Base-by-base conservation (phyloP, 2,113 vertebrate genomes). In the Mesembrinibis cayennensis region DNA sequence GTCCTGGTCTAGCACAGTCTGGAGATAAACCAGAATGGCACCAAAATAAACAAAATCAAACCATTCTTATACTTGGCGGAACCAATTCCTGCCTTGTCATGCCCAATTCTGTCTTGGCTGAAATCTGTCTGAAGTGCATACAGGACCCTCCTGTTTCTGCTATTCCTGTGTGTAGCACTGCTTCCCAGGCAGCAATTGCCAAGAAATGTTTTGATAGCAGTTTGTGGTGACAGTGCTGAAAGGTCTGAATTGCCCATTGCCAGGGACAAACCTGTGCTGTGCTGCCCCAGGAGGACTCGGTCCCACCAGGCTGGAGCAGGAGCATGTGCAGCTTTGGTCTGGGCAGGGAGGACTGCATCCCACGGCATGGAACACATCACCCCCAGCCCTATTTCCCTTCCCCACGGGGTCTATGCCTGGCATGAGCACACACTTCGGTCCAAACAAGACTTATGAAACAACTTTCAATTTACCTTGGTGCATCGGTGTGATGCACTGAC, bases 51-150 rank as follows among this genome's bases (percentile, higher is more conserved):
- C 13, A 20, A 58, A 83, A 22, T 42, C 44, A 66, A 82, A 55
- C 19, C 17, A 4, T 50, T 42, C 30, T 12, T 11, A 6, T 0
- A 2, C 26, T 9, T 8, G 13, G 47, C 81, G 89, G 40, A 50
- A 52, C 11, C 38, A 42, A 27, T 22, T 78, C 80, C 89, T 76
- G 26, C 38, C 32, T n/a, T 13, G 30, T 7, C 3, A 9, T 3
- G 6, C 19, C 12, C 59, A 30, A 0, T 26, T 53, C 40, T 11
- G 4, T 16, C 71, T 32, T 7, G 69, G 67, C n/a, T 69, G 69
- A 42, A 63, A 38, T 27, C 47, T 25, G 23, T 8, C 42, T 8
- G 44, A 69, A 18, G 17, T 1, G 0, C 2, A 0, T 0, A 6
- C 15, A 49, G 36, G 27, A 49, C 13, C 6, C 6, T 65, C 56